Conservation (phyloP, 2,113 vertebrate genomes). For the Empidonax traillii region DNA sequence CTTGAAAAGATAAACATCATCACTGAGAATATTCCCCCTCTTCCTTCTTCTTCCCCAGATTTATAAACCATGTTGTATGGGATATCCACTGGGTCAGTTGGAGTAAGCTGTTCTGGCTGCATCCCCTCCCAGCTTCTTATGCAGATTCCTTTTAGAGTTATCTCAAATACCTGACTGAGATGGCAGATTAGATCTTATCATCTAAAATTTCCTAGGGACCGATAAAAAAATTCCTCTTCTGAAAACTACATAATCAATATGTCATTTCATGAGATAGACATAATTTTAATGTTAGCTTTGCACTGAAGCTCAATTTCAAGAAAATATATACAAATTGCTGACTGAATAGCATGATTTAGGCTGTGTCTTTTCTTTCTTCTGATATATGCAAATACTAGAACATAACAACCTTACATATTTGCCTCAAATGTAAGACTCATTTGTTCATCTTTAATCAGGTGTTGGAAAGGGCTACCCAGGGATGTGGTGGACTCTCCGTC, state of each 20-base stretch:
- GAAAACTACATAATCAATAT: background rate
- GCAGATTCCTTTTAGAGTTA: background rate
- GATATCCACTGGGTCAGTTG: background rate
- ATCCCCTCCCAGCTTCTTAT: background rate
- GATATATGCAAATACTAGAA: background rate
- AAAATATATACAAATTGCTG: background rate
- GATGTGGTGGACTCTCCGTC: too few species aligned
- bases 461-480: too few species aligned
- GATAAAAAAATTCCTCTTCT: background rate
- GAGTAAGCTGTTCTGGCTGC: background rate
- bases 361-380: background rate
- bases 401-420: background rate
- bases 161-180: background rate
- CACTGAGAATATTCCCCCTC: rapidly evolving
- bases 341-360: background rate
- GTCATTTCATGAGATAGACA: background rate
- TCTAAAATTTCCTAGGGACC: background rate
- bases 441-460: background rate
- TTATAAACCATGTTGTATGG: rapidly evolving
- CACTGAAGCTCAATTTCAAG: background rate
- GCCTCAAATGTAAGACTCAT: background rate
- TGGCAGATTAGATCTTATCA: background rate
- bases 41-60: background rate
- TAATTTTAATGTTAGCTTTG: background rate
- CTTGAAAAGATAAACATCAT: background rate